Evolutionary conservation across 2,113 vertebrate species (phyloP).

Genomic region (Mixornis gularis): DNA sequence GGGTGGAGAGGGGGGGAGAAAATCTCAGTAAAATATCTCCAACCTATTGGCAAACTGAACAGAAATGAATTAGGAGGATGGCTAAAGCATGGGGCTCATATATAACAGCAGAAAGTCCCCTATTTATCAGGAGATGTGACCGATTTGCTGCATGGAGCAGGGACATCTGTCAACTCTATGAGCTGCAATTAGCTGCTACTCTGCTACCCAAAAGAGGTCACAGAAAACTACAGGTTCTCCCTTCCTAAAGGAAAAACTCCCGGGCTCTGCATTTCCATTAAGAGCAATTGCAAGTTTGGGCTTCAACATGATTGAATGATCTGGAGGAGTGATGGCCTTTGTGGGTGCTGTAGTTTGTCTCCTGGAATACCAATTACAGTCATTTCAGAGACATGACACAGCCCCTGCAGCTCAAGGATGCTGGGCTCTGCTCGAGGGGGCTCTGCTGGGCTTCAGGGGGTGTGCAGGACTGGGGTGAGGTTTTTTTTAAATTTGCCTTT

Average conservation of each 20-base stretch:
- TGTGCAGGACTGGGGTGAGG: fast-evolving
- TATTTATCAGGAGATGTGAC: constrained; percentile 10
- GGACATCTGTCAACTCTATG: background rate
- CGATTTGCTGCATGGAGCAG: background rate
- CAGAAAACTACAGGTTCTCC: background rate
- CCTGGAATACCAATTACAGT: background rate
- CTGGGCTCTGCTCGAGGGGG: background rate
- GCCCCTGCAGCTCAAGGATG: background rate
- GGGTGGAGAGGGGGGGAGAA: background rate
- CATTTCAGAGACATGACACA: background rate
- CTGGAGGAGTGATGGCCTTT: background rate
- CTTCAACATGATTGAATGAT: background rate
- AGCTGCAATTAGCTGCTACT: constrained; percentile 13
- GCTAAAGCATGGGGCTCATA: background rate
- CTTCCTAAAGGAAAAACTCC: background rate
- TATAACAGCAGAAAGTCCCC: constrained; percentile 4
- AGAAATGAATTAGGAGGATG: background rate
- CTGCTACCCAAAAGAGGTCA: constrained; percentile 25
- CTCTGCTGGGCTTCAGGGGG: fast-evolving
- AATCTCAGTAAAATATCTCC: background rate
- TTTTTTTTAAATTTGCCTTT: background rate
- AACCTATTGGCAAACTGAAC: background rate
- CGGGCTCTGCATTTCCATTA: background rate
- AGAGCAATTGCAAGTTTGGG: background rate
- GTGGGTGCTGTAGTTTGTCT: background rate